Base-by-base conservation (phyloP, 2,888 invertebrate species). In the Petrolisthes manimaculis region DNA sequence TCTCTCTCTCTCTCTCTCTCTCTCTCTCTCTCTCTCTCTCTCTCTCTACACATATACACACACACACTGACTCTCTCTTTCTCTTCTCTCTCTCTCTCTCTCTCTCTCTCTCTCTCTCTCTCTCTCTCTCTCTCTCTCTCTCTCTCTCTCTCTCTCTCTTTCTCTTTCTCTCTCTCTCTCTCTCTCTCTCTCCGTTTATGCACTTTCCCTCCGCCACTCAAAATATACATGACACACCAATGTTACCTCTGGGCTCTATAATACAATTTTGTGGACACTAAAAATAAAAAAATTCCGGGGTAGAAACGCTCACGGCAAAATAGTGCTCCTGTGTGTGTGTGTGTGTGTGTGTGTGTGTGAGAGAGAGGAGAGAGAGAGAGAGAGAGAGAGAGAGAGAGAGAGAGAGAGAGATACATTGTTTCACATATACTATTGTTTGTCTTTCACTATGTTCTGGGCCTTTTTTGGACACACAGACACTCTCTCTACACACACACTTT, bases 51-150 rank as follows among this genome's bases (percentile, higher is more conserved):
- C n/a, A n/a, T n/a, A n/a, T n/a, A n/a, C n/a, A n/a, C n/a, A n/a
- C n/a, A n/a, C n/a, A n/a, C n/a, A n/a, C n/a, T n/a, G n/a, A n/a
- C n/a, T n/a, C n/a, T n/a, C n/a, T 9, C 14, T 61, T 9, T 61
- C 61, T 9, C 61, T 14, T 14, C 61, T 9, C 14, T 6, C 14
- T 9, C 6, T 9, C 61, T 6, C 61, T 61, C 61, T 61, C 6
- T 6, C 6, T 14, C 61, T 61, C 61, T 9, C 14, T 14, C 61
- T 9, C 8, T 61, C 61, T 61, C 61, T 61, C 61, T 61, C 61
- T 61, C 61, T 61, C 61, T 61, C 61, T 61, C 61, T 61, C 61
- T 61, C 61, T 61, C 61, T 61, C 61, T 61, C 61, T 61, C 61
- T 61, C 61, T 61, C 61, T 61, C 61, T 61, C 61, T 61, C 61